Percentiles rank a stretch among this genome's conserved stretches.
Conservation (phyloP, 2,797 vertebrate genomes). For the Enteromius argenteus region DNA sequence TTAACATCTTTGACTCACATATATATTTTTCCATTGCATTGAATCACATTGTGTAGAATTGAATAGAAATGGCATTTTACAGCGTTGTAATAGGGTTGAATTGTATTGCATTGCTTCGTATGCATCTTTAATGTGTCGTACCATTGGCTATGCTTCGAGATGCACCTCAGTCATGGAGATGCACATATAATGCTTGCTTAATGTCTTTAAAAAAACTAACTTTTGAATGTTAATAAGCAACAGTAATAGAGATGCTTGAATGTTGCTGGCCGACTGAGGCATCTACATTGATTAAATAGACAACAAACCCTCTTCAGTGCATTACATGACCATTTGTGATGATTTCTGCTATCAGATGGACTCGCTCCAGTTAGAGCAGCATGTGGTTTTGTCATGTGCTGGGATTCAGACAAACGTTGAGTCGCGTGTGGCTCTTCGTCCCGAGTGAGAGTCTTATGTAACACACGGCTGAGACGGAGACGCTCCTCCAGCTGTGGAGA, state of each 20-base stretch:
- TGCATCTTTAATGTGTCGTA: too few species aligned
- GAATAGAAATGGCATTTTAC: too few species aligned
- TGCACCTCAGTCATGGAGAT: too few species aligned
- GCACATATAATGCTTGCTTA: too few species aligned
- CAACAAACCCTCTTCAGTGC: not conserved
- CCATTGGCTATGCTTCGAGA: too few species aligned
- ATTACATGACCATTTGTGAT: not conserved
- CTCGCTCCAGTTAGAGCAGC: not conserved
- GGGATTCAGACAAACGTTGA: not conserved
- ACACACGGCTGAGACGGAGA: not conserved
- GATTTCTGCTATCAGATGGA: not conserved
- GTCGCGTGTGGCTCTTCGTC: not conserved
- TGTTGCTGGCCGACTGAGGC: not conserved
- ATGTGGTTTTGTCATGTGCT: not conserved
- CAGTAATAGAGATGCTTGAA: not conserved
- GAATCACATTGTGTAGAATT: too few species aligned
- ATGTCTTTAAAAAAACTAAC: too few species aligned
- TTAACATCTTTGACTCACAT: too few species aligned
- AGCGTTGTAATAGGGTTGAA: too few species aligned
- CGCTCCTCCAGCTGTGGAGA: constrained; percentile 16
- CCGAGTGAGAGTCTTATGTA: constrained; percentile 4
- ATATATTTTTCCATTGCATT: too few species aligned
- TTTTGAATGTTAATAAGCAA: not conserved
- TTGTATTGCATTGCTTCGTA: too few species aligned
- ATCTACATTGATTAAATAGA: not conserved